These are phyloP conservation scores for Sceloporus undulatus DNA, from an alignment of 2,113 vertebrate genomes.

Conservation along the genomic window DNA sequence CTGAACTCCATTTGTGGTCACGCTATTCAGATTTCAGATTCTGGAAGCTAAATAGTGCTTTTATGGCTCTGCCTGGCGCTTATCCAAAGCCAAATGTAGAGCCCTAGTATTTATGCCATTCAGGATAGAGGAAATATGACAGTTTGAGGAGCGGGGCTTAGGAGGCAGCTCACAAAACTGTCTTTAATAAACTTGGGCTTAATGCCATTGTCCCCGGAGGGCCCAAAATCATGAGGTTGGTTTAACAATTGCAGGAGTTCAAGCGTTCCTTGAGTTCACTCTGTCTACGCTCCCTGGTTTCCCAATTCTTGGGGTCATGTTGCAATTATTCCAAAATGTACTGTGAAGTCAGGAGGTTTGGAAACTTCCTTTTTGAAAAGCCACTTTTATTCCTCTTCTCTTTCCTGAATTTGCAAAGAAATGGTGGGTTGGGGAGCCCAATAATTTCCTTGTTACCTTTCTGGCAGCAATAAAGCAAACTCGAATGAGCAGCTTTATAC, in stretches of 20 bases:
- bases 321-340: constrained; percentile 14
- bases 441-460: not conserved
- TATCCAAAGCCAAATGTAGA: constrained; percentile 29
- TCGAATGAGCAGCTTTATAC: not conserved
- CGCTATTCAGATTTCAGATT: constrained; percentile 18
- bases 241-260: constrained; percentile 26
- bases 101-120: constrained; percentile 26
- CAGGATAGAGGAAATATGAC: constrained; percentile 28
- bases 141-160: constrained; percentile 35
- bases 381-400: constrained; percentile 4
- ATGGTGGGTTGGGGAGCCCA: not conserved
- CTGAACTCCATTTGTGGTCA: constrained; percentile 14
- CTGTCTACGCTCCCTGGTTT: constrained; percentile 15
- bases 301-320: not conserved
- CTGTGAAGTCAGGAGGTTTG: not conserved
- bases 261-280: constrained; percentile 3
- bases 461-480: not conserved
- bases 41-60: constrained; percentile 33
- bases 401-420: not conserved
- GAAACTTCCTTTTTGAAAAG: constrained; percentile 4
- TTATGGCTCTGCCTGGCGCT: constrained; percentile 7
- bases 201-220: constrained; percentile 28
- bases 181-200: constrained; percentile 46
- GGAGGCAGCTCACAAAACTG: constrained; percentile 23
- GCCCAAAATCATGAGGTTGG: constrained; percentile 13